phyloP scores from a whole-genome alignment of 2,113 vertebrate species.

The Corvus cornix region DNA sequence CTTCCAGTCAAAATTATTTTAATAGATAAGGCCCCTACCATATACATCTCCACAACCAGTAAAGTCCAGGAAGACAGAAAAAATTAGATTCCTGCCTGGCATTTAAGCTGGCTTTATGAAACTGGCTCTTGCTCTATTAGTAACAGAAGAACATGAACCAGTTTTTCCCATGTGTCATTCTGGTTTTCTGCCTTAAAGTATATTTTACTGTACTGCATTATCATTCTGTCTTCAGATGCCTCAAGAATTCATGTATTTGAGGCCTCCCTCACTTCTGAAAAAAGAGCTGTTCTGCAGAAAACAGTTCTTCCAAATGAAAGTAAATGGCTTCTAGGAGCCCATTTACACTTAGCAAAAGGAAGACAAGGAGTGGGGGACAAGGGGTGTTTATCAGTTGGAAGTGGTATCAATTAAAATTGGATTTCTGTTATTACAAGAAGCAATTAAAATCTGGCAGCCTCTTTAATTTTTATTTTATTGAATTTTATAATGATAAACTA shows the following conservation, averaged over 20 bases:
- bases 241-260: not conserved
- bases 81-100: not conserved
- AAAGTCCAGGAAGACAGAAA: not conserved
- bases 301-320: not conserved
- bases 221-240: not conserved
- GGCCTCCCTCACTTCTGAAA: not conserved
- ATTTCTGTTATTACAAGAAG: not conserved
- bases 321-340: not conserved
- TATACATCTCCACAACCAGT: not conserved
- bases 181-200: not conserved
- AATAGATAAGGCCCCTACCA: not conserved
- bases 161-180: not conserved
- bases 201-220: not conserved
- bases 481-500: not conserved
- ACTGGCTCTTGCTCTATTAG: not conserved
- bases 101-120: not conserved
- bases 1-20: not conserved
- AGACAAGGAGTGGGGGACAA: accelerated
- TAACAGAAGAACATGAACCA: not conserved
- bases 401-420: not conserved
- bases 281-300: not conserved
- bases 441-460: not conserved
- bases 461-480: not conserved
- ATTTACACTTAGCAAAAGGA: not conserved
- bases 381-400: not conserved